A percentile compares a stretch with the other conserved stretches of the same genome.
Conservation (phyloP, 2,888 invertebrate species). For the Euplagia quadripunctaria region DNA sequence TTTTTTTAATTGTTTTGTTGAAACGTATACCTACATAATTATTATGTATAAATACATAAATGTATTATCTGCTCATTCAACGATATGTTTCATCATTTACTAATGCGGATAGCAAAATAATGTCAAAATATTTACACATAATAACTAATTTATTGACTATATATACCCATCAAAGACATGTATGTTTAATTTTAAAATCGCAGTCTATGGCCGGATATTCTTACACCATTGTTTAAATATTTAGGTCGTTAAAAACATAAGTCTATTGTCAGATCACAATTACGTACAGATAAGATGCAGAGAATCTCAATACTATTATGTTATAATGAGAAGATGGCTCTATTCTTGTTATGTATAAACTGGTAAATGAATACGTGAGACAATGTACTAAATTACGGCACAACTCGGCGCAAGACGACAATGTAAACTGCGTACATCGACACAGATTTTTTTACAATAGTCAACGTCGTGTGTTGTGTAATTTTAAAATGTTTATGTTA, state of each 20-base stretch:
- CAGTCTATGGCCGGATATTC: constrained; percentile 15
- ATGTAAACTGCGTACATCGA: constrained; percentile 60
- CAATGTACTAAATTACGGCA: constrained; percentile 55
- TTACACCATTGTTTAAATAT: constrained; percentile 49
- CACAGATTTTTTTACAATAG: constrained; percentile 61
- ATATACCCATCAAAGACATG: background rate
- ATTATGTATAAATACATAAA: background rate
- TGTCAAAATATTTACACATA: background rate
- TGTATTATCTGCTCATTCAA: background rate
- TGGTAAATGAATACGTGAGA: constrained; percentile 55
- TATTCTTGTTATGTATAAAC: constrained; percentile 51
- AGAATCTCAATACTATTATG: constrained; percentile 51
- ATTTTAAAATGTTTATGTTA: constrained; percentile 49
- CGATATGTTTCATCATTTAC: background rate
- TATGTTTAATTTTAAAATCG: background rate
- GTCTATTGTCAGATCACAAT: constrained; percentile 59
- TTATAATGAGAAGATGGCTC: constrained; percentile 51
- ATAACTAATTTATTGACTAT: background rate
- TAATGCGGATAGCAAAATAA: background rate
- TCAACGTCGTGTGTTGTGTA: constrained; percentile 55
- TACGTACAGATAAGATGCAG: constrained; percentile 51
- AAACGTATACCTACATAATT: background rate
- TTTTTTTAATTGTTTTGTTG: background rate
- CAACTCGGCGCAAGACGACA: constrained; percentile 51
- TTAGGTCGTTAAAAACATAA: constrained; percentile 41